phyloP scores from a whole-genome alignment of 2,888 invertebrate genomes.

The Ernsta delagoae region DNA sequence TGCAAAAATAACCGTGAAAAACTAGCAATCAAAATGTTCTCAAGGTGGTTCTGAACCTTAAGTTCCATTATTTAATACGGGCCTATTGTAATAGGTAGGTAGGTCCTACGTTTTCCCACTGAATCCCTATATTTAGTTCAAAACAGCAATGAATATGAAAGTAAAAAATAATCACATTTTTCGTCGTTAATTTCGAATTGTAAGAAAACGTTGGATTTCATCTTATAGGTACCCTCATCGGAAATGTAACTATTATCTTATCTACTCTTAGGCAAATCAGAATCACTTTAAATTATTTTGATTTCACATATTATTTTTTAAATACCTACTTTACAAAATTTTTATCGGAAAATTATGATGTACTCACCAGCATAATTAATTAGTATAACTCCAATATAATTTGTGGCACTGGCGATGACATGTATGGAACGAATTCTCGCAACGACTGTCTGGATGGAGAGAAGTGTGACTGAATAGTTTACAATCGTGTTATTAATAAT shows the following conservation, averaged over 20 bases:
- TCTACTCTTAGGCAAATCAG: background rate
- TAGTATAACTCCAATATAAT: constrained; percentile 21
- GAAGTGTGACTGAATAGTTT: constrained; percentile 20
- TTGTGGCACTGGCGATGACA: constrained; percentile 5
- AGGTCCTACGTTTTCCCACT: too few relatives aligned
- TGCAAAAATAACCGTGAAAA: too few relatives aligned
- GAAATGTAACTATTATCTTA: background rate
- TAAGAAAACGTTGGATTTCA: background rate
- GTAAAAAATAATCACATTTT: background rate
- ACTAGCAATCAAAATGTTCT: too few relatives aligned
- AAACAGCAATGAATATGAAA: background rate
- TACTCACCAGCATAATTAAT: constrained; percentile 42
- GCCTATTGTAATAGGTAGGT: too few relatives aligned
- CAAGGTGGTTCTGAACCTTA: too few relatives aligned
- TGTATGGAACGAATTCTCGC: background rate
- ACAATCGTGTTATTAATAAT: constrained; percentile 37
- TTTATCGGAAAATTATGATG: constrained; percentile 1
- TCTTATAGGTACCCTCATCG: constrained; percentile 1
- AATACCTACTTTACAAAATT: background rate
- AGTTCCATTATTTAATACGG: too few relatives aligned
- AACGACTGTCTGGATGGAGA: constrained; percentile 3
- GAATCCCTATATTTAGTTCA: too few relatives aligned
- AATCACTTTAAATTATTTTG: background rate
- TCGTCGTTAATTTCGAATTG: constrained; percentile 1
- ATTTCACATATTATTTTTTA: background rate